phyloP scores from a whole-genome alignment of 1,140 invertebrate species.

The Solenopsis fugax region DNA sequence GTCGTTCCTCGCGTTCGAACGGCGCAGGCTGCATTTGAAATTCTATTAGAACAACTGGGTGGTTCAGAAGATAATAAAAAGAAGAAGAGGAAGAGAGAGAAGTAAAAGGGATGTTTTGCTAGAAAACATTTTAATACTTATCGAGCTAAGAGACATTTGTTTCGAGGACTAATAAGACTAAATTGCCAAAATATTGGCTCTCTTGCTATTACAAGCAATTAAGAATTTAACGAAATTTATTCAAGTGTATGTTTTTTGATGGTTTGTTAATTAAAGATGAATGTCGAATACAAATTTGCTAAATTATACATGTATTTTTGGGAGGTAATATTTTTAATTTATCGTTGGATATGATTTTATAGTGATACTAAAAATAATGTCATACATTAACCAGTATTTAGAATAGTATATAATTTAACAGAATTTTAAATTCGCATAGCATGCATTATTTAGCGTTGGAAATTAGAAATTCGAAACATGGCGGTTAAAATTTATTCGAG shows the following conservation, averaged over 20 bases:
- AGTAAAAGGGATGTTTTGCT: neutral
- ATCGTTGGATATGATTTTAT: neutral
- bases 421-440: neutral
- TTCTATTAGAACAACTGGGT: constrained; percentile 43
- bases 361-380: neutral
- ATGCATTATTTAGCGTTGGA: neutral
- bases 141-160: neutral
- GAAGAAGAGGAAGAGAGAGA: neutral
- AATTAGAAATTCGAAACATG: neutral
- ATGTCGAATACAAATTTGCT: neutral
- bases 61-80: neutral
- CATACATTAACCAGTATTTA: neutral
- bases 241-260: neutral
- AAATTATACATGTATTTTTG: constrained; percentile 11
- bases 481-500: neutral
- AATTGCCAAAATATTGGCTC: neutral
- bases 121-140: neutral
- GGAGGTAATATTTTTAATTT: neutral
- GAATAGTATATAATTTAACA: neutral
- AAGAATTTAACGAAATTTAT: neutral
- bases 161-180: neutral
- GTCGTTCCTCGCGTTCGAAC: neutral
- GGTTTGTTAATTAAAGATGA: neutral
- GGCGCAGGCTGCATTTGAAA: constrained; percentile 6
- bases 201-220: neutral